Percentiles rank a stretch among this genome's conserved stretches.
These are phyloP conservation scores for Pempheris klunzingeri DNA, from an alignment of 2,797 vertebrate species.

Conservation along the genomic window DNA sequence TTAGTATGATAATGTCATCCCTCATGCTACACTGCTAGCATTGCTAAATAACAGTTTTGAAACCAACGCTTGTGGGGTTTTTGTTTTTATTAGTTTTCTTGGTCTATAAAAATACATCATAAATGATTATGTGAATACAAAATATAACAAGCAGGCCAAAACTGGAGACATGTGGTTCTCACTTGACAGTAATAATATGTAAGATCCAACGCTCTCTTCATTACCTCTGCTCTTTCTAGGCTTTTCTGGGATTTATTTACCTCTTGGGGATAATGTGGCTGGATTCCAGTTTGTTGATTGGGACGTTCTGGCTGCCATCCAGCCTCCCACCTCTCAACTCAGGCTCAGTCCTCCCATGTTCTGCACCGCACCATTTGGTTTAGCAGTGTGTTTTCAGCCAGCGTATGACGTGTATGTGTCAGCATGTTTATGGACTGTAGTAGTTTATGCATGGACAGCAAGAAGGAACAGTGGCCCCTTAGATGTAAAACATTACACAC, in stretches of 20 bases:
- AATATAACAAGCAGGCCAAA: conserved; percentile 14
- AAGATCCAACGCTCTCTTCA: conserved; percentile 3
- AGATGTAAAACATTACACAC: conserved; percentile 42
- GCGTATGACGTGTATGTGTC: conserved; percentile 53
- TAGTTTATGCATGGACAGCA: conserved; percentile 40
- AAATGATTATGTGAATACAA: not conserved
- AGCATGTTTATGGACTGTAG: conserved; percentile 59
- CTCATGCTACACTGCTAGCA: not conserved
- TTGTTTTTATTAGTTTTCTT: conserved; percentile 21
- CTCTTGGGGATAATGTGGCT: conserved; percentile 64
- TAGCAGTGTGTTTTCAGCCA: conserved; percentile 59
- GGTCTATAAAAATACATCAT: not conserved
- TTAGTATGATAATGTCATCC: too few species aligned
- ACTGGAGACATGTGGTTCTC: conserved; percentile 12
- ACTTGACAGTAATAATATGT: conserved; percentile 33
- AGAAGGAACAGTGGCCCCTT: conserved; percentile 22
- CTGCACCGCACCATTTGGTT: conserved; percentile 33
- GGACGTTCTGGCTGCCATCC: conserved; percentile 61
- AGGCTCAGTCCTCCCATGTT: conserved; percentile 33
- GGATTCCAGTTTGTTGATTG: conserved; percentile 67
- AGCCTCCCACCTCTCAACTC: conserved; percentile 45
- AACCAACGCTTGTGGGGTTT: not conserved
- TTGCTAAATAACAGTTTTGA: not conserved
- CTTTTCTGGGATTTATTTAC: conserved; percentile 64
- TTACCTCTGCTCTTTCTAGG: conserved; percentile 32